These are phyloP conservation scores for Galemys pyrenaicus DNA, from an alignment of 2,113 vertebrate species.

Conservation along the genomic window DNA sequence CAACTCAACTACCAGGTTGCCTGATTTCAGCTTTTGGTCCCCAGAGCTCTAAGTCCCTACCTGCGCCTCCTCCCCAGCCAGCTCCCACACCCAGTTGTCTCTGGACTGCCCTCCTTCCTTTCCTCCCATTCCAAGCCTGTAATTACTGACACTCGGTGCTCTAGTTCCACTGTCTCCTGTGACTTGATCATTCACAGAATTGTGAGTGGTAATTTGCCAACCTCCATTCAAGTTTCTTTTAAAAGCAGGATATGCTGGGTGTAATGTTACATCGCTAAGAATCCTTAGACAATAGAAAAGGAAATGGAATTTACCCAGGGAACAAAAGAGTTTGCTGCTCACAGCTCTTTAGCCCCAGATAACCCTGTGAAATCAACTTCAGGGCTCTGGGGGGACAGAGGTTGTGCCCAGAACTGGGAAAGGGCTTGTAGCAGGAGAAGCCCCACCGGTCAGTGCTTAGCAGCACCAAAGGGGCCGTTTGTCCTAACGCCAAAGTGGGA, in stretches of 20 bases:
- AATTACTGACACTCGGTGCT: constrained; percentile 85
- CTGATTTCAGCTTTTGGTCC: background rate
- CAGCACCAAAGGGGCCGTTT: rapidly evolving
- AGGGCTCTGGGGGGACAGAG: constrained; percentile 34
- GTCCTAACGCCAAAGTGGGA: background rate
- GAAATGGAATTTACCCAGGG: constrained; percentile 81
- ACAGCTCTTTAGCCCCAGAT: constrained; percentile 64
- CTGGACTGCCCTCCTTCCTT: constrained; percentile 57
- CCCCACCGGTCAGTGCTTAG: background rate
- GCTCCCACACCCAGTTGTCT: constrained; percentile 65
- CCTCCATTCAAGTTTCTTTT: constrained; percentile 73
- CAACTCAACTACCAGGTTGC: constrained; percentile 62
- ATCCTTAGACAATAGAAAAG: constrained; percentile 77
- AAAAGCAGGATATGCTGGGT: constrained; percentile 55
- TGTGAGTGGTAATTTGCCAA: constrained; percentile 74
- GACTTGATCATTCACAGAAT: constrained; percentile 65
- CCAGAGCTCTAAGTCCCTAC: background rate
- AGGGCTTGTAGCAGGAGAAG: background rate
- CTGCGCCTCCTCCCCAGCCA: too few relatives aligned
- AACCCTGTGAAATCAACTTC: constrained; percentile 49
- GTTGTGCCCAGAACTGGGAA: background rate
- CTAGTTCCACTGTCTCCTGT: constrained; percentile 61
- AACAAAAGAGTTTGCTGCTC: constrained; percentile 77
- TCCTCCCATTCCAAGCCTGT: constrained; percentile 49
- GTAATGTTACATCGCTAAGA: constrained; percentile 58